phyloP scores from a whole-genome alignment of 2,888 invertebrate species.

The Schizotus pectinicornis region DNA sequence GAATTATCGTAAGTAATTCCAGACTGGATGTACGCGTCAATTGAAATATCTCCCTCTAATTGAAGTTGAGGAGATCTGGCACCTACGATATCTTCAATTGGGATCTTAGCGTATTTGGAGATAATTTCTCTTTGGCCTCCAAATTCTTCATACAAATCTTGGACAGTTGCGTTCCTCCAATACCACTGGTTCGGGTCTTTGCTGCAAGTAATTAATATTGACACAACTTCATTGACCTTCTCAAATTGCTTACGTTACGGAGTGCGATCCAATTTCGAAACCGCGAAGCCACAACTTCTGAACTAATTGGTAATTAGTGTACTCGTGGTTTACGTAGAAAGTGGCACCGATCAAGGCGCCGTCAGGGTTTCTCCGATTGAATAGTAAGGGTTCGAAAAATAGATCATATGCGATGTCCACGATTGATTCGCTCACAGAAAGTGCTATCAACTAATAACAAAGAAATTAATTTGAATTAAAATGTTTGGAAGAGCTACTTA shows the following conservation, averaged over 20 bases:
- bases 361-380: constrained; percentile 18
- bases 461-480: not conserved
- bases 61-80: constrained; percentile 65
- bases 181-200: constrained; percentile 45
- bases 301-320: constrained; percentile 64
- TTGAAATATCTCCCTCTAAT: constrained; percentile 64
- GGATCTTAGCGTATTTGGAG: constrained; percentile 52
- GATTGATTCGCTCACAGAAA: constrained; percentile 16
- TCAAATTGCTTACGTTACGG: constrained; percentile 63
- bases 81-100: constrained; percentile 48
- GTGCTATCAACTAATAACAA: constrained; percentile 13
- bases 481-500: not conserved
- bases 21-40: constrained; percentile 61
- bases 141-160: constrained; percentile 51
- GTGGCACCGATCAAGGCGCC: constrained; percentile 62
- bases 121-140: constrained; percentile 51
- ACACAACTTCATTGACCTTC: not conserved
- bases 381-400: constrained; percentile 11
- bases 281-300: constrained; percentile 67
- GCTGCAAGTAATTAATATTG: constrained; percentile 24
- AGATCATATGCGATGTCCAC: constrained; percentile 2
- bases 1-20: constrained; percentile 67
- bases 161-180: constrained; percentile 48
- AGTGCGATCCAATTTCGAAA: constrained; percentile 74
- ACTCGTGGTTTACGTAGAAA: constrained; percentile 76